These are phyloP conservation scores for Amiota communis DNA, from an alignment of 2,888 invertebrate species.

Conservation along the genomic window DNA sequence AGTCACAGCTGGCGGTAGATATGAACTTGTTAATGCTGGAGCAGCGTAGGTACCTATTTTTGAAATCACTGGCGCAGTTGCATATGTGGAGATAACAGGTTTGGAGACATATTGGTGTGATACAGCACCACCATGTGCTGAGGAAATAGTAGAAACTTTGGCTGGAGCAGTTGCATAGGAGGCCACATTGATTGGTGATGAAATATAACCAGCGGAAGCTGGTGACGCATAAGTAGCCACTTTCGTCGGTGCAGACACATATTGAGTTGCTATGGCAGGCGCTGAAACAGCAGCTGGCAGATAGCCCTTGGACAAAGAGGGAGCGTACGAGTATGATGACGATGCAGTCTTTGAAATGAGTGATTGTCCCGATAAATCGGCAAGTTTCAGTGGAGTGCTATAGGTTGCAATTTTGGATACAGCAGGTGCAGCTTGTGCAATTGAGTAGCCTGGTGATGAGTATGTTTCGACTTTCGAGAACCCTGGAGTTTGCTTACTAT, in stretches of 20 bases:
- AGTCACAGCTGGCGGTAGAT: constrained; percentile 41
- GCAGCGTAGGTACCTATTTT: constrained; percentile 36
- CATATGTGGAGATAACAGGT: constrained; percentile 25
- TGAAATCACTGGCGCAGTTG: constrained; percentile 19
- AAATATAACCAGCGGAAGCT: constrained; percentile 46
- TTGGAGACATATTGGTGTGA: constrained; percentile 48
- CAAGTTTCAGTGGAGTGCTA: constrained; percentile 45
- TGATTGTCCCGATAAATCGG: constrained; percentile 47
- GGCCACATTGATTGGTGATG: constrained; percentile 38
- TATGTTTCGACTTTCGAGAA: constrained; percentile 61
- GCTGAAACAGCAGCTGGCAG: constrained; percentile 47
- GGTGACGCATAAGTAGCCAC: constrained; percentile 50
- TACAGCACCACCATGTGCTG: constrained; percentile 37
- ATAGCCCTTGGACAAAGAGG: constrained; percentile 56
- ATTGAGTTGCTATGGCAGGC: constrained; percentile 43
- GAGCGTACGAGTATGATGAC: constrained; percentile 56
- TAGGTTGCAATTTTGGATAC: constrained; percentile 64
- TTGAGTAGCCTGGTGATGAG: constrained; percentile 58
- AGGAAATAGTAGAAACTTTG: constrained; percentile 32
- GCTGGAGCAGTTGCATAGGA: constrained; percentile 36
- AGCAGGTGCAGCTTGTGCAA: constrained; percentile 46
- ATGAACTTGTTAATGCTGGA: constrained; percentile 26
- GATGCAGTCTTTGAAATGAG: constrained; percentile 47
- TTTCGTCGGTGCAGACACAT: constrained; percentile 49
- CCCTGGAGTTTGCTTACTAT: constrained; percentile 66